A percentile compares a stretch with the other conserved stretches of the same genome.
Evolutionary conservation across 2,888 invertebrate genomes (phyloP).

Genomic region (Drosophila mimica): DNA sequence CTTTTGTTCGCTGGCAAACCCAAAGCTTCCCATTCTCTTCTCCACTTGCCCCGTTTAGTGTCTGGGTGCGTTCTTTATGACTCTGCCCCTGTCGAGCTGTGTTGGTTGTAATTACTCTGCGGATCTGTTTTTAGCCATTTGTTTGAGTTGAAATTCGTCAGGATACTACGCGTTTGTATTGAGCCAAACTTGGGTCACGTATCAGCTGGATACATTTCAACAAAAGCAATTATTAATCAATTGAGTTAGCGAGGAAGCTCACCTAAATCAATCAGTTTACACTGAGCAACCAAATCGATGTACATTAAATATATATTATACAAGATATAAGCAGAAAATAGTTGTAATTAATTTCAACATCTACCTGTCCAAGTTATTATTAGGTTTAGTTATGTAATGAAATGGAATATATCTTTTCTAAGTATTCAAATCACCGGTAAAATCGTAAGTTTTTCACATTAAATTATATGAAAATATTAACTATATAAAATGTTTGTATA

Average conservation of each 20-base stretch:
- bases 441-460: no score
- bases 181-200: conserved; percentile 36
- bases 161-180: conserved; percentile 57
- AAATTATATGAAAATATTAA: no score
- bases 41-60: conserved; percentile 25
- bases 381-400: no score
- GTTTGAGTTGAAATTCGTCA: conserved; percentile 75
- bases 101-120: conserved; percentile 69
- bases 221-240: conserved; percentile 69
- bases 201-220: conserved; percentile 36
- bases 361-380: no score
- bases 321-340: no score
- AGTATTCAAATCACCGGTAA: no score
- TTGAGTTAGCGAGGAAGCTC: conserved; percentile 47
- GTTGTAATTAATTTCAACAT: no score
- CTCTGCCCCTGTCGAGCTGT: conserved; percentile 41
- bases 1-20: conserved; percentile 14
- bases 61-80: conserved; percentile 42
- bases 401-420: no score
- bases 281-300: conserved; percentile 26
- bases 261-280: conserved; percentile 52
- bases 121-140: conserved; percentile 69
- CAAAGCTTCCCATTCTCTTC: conserved; percentile 1
- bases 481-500: no score
- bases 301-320: neutral